A percentile compares a stretch with the other conserved stretches of the same genome.
Conservation (phyloP, 2,797 vertebrate species). For the Enteromius trimaculatus region DNA sequence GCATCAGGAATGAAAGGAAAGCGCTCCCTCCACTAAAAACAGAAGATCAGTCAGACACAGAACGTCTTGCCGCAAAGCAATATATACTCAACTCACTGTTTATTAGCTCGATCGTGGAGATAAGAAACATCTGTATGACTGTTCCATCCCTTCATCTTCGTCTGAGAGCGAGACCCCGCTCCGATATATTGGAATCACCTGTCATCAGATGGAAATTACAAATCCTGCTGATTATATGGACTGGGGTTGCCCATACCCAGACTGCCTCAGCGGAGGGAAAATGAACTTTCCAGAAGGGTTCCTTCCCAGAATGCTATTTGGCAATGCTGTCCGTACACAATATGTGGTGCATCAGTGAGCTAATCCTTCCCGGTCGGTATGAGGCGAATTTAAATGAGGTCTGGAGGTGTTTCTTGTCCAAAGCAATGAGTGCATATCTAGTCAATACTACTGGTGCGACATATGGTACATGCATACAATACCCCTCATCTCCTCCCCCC, state of each 20-base stretch:
- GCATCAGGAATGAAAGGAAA: conserved; percentile 46
- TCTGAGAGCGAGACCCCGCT: conserved; percentile 5
- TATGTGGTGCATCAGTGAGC: conserved; percentile 53
- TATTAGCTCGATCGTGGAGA: conserved; percentile 46
- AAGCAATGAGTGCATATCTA: conserved; percentile 20
- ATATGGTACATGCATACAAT: conserved; percentile 9
- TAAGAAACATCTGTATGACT: conserved; percentile 47
- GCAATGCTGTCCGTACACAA: conserved; percentile 38
- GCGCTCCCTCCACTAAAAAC: conserved; percentile 44
- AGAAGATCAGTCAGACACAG: conserved; percentile 31
- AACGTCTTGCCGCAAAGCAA: conserved; percentile 18
- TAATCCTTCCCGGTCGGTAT: conserved; percentile 42
- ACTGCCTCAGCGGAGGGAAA: conserved; percentile 31
- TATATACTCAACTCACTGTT: conserved; percentile 41
- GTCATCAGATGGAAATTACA: conserved; percentile 58
- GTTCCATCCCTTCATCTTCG: conserved; percentile 41
- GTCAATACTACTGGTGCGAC: conserved; percentile 26
- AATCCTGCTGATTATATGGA: conserved; percentile 59
- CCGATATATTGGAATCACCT: conserved; percentile 57
- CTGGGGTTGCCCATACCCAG: conserved; percentile 28
- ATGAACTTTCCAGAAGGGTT: conserved; percentile 44
- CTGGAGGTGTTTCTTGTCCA: conserved; percentile 46
- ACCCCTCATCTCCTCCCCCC: not conserved
- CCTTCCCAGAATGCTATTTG: conserved; percentile 45
- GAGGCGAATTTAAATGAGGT: conserved; percentile 47